Evolutionary conservation across 2,797 vertebrate species (phyloP), one percentile per base, ranked within the genome.

Genomic region (Otolemur crassicaudatus): DNA sequence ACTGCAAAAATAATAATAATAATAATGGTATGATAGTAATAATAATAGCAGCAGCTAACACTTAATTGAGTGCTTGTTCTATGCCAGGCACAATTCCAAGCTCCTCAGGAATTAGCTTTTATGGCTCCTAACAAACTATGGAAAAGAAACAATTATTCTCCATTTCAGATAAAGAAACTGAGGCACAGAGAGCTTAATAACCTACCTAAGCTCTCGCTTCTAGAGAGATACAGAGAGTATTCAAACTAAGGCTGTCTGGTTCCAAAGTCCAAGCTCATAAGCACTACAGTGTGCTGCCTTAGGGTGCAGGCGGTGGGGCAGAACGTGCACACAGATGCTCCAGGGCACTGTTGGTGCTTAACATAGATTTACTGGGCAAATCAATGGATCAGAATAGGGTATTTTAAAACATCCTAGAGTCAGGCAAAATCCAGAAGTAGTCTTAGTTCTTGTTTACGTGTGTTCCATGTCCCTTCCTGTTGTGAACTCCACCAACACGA

Each of bases 341-440:
- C 13, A 2, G 0, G 37, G n/a, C 4, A 9, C 4, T 40, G 5
- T 5, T 84, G n/a, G 29, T 13, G 13, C 63, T 63, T 13, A 0
- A 34, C 40, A 60, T 22, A n/a, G 13, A 40, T 29, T 84, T 23
- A 27, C 0, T 10, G 58, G 56, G n/a, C 43, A 85, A 77, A 94
- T 72, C 77, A 25, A 5, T 81, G 20, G 34, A 49, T 65, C 20
- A 7, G 29, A 75, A 65, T 7, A 82, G 31, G 34, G 27, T 46
- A 9, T 58, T 67, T 58, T n/a, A 69, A 67, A 93, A 63, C 16
- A 83, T n/a, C 46, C 86, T 46, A 19, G 34, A 19, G 34, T 20
- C 73, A 90, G 72, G 73, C 34, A 46, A 34, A 69, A 29, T 29
- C 67, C 70, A 46, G 63, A 94, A 81, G 80, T 27, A 65, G 58